These are phyloP conservation scores for Ceryle rudis DNA, from an alignment of 2,797 vertebrate genomes.

Conservation along the genomic window DNA sequence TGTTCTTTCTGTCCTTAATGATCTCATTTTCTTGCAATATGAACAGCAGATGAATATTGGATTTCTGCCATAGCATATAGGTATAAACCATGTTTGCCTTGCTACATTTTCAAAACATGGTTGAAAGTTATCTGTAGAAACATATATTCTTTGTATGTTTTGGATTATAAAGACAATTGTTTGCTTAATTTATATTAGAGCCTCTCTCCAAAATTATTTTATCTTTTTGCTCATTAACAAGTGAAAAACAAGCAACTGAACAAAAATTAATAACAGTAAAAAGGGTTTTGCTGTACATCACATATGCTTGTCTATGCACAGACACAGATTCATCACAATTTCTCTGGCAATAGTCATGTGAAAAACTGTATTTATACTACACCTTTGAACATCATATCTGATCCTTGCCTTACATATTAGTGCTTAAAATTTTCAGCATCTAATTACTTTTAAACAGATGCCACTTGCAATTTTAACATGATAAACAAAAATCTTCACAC, in stretches of 20 bases:
- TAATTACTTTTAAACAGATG: not conserved
- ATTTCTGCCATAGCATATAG: slow-evolving; percentile 49
- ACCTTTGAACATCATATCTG: not conserved
- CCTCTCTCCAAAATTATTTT: not conserved
- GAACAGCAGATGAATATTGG: slow-evolving; percentile 48
- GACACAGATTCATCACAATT: not conserved
- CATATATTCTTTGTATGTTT: not conserved
- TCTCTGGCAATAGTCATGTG: not conserved
- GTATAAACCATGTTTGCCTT: slow-evolving; percentile 40
- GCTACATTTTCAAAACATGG: slow-evolving; percentile 16
- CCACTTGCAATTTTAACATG: not conserved
- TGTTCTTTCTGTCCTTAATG: slow-evolving; percentile 60
- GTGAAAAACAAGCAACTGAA: not conserved
- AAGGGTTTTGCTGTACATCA: not conserved
- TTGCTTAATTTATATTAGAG: slow-evolving; percentile 18
- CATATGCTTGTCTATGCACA: not conserved
- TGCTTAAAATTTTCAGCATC: not conserved
- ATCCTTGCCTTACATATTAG: not conserved
- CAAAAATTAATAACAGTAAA: not conserved
- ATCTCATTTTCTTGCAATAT: slow-evolving; percentile 56
- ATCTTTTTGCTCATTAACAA: not conserved
- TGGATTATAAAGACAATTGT: not conserved
- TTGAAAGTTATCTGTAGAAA: not conserved
- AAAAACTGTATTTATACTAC: not conserved
- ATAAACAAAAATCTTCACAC: not conserved